These are phyloP conservation scores for Butorides virescens DNA, from an alignment of 2,113 vertebrate species.

Conservation along the genomic window DNA sequence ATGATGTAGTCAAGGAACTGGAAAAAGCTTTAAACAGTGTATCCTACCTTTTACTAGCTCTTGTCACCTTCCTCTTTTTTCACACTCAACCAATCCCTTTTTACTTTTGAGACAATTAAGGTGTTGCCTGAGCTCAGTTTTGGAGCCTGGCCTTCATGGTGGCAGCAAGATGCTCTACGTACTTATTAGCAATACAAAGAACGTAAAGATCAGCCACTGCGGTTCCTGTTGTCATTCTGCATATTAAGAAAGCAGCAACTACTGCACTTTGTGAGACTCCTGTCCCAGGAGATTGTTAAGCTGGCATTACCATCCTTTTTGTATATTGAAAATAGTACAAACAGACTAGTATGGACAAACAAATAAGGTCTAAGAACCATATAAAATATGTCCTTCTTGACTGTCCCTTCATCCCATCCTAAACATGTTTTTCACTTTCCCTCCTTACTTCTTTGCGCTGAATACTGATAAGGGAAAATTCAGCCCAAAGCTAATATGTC, in stretches of 20 bases:
- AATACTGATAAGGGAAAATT: background rate
- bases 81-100: background rate
- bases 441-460: background rate
- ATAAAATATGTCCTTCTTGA: background rate
- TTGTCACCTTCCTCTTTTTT: background rate
- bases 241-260: background rate
- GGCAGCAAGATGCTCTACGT: background rate
- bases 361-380: background rate
- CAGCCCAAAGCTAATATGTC: background rate
- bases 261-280: background rate
- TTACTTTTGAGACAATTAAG: background rate
- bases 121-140: background rate
- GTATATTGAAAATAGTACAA: background rate
- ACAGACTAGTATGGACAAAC: background rate
- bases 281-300: background rate
- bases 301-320: background rate
- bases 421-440: background rate
- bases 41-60: background rate
- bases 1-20: background rate
- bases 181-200: background rate
- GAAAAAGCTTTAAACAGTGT: background rate
- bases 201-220: background rate
- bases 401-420: background rate
- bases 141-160: accelerated
- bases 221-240: background rate